These are phyloP conservation scores for Lanius ludovicianus DNA, from an alignment of 2,113 vertebrate species.

Conservation along the genomic window DNA sequence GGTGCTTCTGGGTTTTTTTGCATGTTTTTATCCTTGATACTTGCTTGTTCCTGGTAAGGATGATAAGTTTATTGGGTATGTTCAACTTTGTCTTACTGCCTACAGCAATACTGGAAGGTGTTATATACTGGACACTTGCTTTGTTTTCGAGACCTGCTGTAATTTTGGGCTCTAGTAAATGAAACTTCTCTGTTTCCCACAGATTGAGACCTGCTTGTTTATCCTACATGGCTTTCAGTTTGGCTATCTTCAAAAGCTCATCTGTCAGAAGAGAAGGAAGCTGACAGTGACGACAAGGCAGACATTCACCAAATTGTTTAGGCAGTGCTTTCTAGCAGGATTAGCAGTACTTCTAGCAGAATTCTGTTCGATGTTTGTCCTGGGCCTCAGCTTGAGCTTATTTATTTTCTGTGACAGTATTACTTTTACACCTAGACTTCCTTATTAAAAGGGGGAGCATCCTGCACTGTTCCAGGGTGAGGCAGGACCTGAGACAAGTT, in stretches of 20 bases:
- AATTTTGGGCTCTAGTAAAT: slow-evolving; percentile 28
- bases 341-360: slow-evolving; percentile 4
- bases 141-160: background rate
- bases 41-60: background rate
- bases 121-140: background rate
- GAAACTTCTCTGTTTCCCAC: background rate
- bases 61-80: background rate
- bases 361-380: background rate
- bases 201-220: slow-evolving; percentile 58
- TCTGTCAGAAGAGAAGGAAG: slow-evolving; percentile 49
- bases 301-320: slow-evolving; percentile 34
- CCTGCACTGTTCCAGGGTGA: background rate
- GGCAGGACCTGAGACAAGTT: background rate
- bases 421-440: background rate
- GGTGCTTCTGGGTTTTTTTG: background rate
- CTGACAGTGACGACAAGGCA: slow-evolving; percentile 57
- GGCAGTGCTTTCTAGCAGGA: slow-evolving; percentile 25
- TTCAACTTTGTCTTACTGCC: background rate
- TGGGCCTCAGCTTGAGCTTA: background rate
- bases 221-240: slow-evolving; percentile 52
- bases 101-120: background rate
- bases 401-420: background rate
- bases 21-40: background rate
- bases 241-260: slow-evolving; percentile 56
- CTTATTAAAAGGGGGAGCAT: background rate